phyloP scores from a whole-genome alignment of 2,113 vertebrate species.

The Chionodraco myersi region DNA sequence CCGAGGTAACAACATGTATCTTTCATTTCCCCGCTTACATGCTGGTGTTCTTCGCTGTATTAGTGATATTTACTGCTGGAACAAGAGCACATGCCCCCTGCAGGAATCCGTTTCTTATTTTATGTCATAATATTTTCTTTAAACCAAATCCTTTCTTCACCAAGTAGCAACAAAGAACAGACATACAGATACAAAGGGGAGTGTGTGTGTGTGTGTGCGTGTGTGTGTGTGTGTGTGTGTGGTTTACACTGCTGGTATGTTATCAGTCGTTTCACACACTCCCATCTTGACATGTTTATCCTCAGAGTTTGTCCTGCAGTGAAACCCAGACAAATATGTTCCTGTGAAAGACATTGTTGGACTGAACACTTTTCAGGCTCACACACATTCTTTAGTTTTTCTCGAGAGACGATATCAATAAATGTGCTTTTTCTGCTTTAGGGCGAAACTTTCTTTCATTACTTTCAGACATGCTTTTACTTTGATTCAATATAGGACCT shows the following conservation, averaged over 20 bases:
- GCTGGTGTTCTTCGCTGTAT: neutral
- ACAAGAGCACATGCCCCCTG: slow-evolving; percentile 6
- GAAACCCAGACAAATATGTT: slow-evolving; percentile 22
- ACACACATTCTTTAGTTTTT: neutral
- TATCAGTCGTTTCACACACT: slow-evolving; percentile 39
- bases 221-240: too few relatives aligned
- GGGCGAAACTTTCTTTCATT: too few relatives aligned
- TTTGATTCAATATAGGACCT: neutral
- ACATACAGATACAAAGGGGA: neutral
- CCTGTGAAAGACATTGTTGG: neutral
- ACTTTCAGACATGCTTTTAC: neutral
- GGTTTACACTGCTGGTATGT: slow-evolving; percentile 26
- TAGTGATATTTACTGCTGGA: neutral
- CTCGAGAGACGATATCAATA: neutral
- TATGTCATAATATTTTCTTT: slow-evolving; percentile 32
- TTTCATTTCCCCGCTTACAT: too few relatives aligned
- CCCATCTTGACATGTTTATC: slow-evolving; percentile 57
- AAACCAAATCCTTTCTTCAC: slow-evolving; percentile 28
- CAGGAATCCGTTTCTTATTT: slow-evolving; percentile 2
- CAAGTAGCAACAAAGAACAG: slow-evolving; percentile 16
- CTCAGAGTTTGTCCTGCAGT: slow-evolving; percentile 33
- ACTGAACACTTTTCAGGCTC: neutral
- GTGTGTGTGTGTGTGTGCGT: too few relatives aligned
- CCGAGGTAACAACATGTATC: neutral
- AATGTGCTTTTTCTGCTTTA: too few relatives aligned